These are phyloP conservation scores for Cremastinae sp. DNA, from an alignment of 2,888 invertebrate species.

Conservation along the genomic window DNA sequence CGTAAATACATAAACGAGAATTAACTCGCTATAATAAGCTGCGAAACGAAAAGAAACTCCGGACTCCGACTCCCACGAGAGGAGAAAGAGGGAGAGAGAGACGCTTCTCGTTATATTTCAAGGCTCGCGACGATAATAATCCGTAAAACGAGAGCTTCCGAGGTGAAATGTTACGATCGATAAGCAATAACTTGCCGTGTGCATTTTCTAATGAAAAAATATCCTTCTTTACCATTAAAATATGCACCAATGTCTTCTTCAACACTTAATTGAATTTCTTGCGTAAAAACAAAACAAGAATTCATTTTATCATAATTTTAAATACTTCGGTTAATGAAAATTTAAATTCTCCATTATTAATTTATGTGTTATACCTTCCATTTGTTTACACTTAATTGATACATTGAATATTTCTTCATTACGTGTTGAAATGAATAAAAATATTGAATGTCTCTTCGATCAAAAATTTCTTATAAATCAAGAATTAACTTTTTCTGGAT, in stretches of 20 bases:
- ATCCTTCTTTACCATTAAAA: conserved; percentile 2
- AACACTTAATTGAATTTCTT: no score
- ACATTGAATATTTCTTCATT: no score
- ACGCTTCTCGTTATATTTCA: conserved; percentile 52
- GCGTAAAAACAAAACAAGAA: no score
- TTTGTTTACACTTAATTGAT: no score
- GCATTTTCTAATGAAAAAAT: conserved; percentile 24
- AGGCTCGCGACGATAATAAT: conserved; percentile 53
- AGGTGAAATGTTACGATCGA: conserved; percentile 57
- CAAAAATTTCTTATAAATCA: no score
- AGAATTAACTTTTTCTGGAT: no score
- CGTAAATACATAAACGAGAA: conserved; percentile 19
- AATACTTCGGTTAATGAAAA: no score
- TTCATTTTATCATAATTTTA: no score
- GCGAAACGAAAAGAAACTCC: conserved; percentile 39
- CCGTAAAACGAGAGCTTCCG: conserved; percentile 51
- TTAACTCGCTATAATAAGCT: conserved; percentile 55
- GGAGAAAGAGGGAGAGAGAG: conserved; percentile 15
- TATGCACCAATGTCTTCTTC: background rate
- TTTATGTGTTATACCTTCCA: no score
- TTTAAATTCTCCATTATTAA: no score
- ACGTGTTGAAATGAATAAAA: no score
- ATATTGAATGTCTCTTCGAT: no score
- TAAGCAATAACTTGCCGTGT: conserved; percentile 51
- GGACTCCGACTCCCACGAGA: conserved; percentile 26